phyloP scores from a whole-genome alignment of 2,797 vertebrate genomes.

The Scomberomorus guttatus region DNA sequence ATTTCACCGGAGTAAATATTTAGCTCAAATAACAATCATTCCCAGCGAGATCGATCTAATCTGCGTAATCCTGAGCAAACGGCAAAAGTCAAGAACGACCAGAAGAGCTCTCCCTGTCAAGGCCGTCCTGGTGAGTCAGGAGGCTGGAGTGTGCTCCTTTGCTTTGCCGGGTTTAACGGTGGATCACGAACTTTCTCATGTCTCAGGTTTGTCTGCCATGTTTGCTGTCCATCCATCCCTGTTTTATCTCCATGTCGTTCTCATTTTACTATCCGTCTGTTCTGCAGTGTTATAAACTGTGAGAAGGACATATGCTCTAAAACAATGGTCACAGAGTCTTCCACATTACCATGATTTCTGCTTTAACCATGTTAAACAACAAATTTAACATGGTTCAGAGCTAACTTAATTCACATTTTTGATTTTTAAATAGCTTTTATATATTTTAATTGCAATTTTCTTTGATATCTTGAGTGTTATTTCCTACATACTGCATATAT shows the following conservation, averaged over 20 bases:
- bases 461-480: not conserved
- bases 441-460: not conserved
- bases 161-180: not conserved
- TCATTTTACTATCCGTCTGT: conserved; percentile 4
- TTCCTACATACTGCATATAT: no score
- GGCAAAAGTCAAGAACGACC: conserved; percentile 67
- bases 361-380: not conserved
- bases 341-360: not conserved
- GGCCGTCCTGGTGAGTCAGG: conserved; percentile 48
- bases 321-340: not conserved
- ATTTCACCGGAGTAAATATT: conserved; percentile 75
- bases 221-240: conserved; percentile 12
- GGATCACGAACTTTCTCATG: conserved; percentile 15
- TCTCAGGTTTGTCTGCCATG: not conserved
- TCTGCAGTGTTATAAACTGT: not conserved
- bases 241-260: not conserved
- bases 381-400: not conserved
- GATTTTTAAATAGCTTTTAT: not conserved
- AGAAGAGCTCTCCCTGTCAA: conserved; percentile 29
- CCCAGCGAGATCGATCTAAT: conserved; percentile 62
- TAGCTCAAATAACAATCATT: conserved; percentile 78
- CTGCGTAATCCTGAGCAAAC: conserved; percentile 67
- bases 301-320: not conserved
- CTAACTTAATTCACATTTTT: not conserved
- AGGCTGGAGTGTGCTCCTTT: not conserved